Evolutionary conservation across 2,797 vertebrate species (phyloP).

Genomic region (Semotilus atromaculatus): DNA sequence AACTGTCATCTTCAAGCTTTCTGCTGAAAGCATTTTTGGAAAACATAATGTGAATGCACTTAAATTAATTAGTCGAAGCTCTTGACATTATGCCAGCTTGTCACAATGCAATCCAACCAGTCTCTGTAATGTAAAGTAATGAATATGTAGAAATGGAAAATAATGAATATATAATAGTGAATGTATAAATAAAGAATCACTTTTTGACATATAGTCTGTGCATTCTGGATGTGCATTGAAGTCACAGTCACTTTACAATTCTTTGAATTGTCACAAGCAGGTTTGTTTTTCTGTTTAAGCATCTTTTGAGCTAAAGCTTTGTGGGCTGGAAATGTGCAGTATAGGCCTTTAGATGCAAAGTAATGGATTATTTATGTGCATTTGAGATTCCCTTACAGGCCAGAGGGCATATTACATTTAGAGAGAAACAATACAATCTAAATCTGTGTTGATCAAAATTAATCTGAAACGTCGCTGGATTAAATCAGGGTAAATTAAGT

Average conservation of each 20-base stretch:
- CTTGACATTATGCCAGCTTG: conserved; percentile 28
- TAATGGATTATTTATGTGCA: conserved; percentile 25
- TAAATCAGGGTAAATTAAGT: conserved; percentile 65
- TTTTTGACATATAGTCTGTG: conserved; percentile 6
- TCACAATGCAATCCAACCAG: conserved; percentile 4
- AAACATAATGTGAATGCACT: conserved; percentile 14
- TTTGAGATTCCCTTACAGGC: conserved; percentile 13
- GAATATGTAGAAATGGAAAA: conserved; percentile 22
- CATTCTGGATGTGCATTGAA: conserved; percentile 15
- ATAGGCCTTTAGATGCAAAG: conserved; percentile 20
- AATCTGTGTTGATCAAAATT: neutral
- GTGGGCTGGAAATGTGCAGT: neutral
- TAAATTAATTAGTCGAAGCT: conserved; percentile 29
- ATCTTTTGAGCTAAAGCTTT: conserved; percentile 22
- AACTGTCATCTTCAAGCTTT: neutral
- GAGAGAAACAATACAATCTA: conserved; percentile 48
- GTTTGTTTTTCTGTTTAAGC: neutral
- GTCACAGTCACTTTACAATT: neutral
- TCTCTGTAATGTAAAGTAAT: conserved; percentile 24
- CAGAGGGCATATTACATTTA: conserved; percentile 59
- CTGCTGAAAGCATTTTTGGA: neutral
- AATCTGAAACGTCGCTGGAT: neutral
- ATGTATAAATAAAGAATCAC: conserved; percentile 19
- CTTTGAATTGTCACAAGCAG: neutral
- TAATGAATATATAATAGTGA: conserved; percentile 26